Base-by-base conservation (phyloP, 2,113 vertebrate species). In the Mastomys coucha region DNA sequence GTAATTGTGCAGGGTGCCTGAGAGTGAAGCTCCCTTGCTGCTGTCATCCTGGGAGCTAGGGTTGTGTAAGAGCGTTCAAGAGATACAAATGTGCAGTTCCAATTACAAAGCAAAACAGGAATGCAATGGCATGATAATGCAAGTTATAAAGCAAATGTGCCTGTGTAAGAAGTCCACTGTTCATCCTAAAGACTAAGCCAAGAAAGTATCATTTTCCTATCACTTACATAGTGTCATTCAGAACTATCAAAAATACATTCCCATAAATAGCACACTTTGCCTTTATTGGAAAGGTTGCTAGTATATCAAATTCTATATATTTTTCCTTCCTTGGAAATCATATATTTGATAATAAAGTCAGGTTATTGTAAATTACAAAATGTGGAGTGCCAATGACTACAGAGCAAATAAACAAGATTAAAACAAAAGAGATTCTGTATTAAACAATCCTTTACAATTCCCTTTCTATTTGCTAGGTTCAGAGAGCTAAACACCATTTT, bases 31-130 rank as follows among this genome's bases (percentile, higher is more conserved):
- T 81, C 56, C 96, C 82, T 77, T 56, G 58, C 53, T 93, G 82
- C 96, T 97, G 91, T 95, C 96, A 95, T 72, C 84, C 88, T 70
- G 90, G 72, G 93, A 51, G 76, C 49, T 3, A 96, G 36, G 26
- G 94, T 0, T 96, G 69, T 28, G 88, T 53, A 24, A 72, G 51
- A 91, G 56, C 60, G 90, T 63, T 95, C 22, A 10, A 60, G 93
- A 97, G 93, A 3, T 36, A 96, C 96, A 97, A 97, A 91, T 73
- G 49, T 96, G 75, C 51, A 94, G 31, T 93, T 97, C 51, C 91
- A 97, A 96, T 94, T 92, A 92, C 86, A 94, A 93, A 97, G 85
- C 93, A 97, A 97, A 86, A 97, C 82, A 69, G n/a, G 26, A 98
- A 97, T 63, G 95, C 8, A 90, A 7, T 36, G 87, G 88, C 9